These are phyloP conservation scores for Tamandua tetradactyla DNA, from an alignment of 2,797 vertebrate genomes.

Conservation along the genomic window DNA sequence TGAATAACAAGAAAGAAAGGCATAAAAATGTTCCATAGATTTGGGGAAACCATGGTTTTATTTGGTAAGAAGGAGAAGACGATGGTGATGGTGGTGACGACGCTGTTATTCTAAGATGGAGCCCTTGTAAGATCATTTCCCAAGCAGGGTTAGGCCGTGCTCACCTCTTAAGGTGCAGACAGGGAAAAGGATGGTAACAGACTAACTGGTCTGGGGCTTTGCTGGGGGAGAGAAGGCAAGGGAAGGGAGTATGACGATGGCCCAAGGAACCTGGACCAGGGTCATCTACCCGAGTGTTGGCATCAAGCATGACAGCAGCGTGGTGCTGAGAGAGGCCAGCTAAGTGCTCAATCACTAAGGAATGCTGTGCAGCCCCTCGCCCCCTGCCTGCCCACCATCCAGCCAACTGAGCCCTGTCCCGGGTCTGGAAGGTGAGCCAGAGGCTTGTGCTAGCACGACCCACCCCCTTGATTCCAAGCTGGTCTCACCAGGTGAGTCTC, in stretches of 20 bases:
- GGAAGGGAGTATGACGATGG: too few species aligned
- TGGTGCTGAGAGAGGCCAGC: fast-evolving
- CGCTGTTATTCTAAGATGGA: neutral
- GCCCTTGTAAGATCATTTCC: neutral
- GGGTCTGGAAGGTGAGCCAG: neutral
- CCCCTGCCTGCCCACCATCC: fast-evolving
- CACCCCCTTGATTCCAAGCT: fast-evolving
- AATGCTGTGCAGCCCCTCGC: fast-evolving
- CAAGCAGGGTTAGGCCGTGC: fast-evolving
- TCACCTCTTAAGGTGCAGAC: neutral
- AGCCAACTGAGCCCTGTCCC: neutral
- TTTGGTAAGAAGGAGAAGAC: neutral
- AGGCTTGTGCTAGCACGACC: fast-evolving
- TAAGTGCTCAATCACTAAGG: too few species aligned
- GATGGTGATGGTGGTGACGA: too few species aligned
- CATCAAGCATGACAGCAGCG: fast-evolving
- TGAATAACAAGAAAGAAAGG: neutral
- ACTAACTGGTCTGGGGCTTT: fast-evolving
- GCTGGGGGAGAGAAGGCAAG: neutral
- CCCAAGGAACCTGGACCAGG: neutral
- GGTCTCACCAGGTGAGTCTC: neutral
- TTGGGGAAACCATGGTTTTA: neutral
- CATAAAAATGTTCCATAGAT: fast-evolving
- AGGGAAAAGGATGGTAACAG: fast-evolving
- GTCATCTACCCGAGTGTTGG: fast-evolving